phyloP scores from a whole-genome alignment of 2,888 invertebrate genomes.

The Agriopis aurantiaria region DNA sequence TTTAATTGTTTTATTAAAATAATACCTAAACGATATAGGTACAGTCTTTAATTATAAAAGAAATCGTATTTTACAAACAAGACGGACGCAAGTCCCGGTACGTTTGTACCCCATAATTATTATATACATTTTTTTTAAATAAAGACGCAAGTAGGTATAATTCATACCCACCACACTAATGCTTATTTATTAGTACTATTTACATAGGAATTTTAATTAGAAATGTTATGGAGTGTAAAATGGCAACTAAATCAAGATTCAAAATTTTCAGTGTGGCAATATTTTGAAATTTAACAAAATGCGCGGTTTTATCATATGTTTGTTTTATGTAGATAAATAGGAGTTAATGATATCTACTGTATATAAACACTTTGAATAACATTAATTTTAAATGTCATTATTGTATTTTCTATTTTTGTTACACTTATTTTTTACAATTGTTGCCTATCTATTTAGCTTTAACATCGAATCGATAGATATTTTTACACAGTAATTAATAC shows the following conservation, averaged over 20 bases:
- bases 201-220: conserved; percentile 77
- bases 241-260: background rate
- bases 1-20: conserved; percentile 80
- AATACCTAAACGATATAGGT: conserved; percentile 71
- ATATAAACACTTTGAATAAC: conserved; percentile 31
- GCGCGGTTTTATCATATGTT: background rate
- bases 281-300: background rate
- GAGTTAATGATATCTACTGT: background rate
- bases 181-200: conserved; percentile 62
- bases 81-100: conserved; percentile 45
- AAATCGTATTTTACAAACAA: conserved; percentile 55
- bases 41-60: conserved; percentile 84
- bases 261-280: background rate
- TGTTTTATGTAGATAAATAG: background rate
- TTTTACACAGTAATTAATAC: conserved; percentile 19
- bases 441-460: conserved; percentile 80
- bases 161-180: conserved; percentile 53
- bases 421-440: conserved; percentile 74
- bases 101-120: conserved; percentile 36
- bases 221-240: conserved; percentile 39
- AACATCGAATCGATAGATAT: conserved; percentile 59
- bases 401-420: conserved; percentile 40
- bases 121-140: conserved; percentile 42
- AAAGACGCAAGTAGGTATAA: conserved; percentile 37
- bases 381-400: conserved; percentile 28